Percentiles rank a stretch among this genome's conserved stretches.
These are phyloP conservation scores for Dolomedes plantarius DNA, from an alignment of 2,888 invertebrate genomes.

Conservation along the genomic window DNA sequence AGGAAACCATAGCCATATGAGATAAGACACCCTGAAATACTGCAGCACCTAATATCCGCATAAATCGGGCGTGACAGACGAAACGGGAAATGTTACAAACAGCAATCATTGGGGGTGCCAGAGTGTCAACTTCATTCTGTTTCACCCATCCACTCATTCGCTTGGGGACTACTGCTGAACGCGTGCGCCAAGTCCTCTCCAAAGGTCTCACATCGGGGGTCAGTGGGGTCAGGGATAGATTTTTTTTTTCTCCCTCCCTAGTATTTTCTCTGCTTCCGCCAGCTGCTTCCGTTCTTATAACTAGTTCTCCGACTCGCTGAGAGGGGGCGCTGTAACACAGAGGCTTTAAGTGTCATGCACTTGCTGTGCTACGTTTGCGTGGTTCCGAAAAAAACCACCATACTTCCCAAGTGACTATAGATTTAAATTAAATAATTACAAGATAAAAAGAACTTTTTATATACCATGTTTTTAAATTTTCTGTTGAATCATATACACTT, in stretches of 20 bases:
- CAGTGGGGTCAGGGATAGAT: slow-evolving; percentile 25
- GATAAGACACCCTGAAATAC: no score
- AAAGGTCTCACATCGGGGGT: slow-evolving; percentile 32
- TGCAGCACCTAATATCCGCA: no score
- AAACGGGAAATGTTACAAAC: not conserved
- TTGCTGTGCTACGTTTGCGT: no score
- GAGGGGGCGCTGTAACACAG: slow-evolving; percentile 14
- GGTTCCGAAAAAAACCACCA: no score
- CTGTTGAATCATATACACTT: no score
- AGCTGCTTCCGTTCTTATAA: slow-evolving; percentile 48
- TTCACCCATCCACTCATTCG: not conserved
- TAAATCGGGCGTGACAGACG: not conserved
- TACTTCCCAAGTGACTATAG: no score
- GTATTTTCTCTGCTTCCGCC: slow-evolving; percentile 29
- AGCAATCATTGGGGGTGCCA: not conserved
- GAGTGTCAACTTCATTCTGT: not conserved
- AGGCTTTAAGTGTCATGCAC: not conserved
- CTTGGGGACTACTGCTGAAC: not conserved
- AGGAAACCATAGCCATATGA: no score
- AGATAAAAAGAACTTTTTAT: no score
- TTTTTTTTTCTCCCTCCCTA: not conserved
- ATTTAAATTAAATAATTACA: no score
- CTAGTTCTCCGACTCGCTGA: not conserved
- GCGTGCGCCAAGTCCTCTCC: slow-evolving; percentile 7
- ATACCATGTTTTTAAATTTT: no score